Evolutionary conservation across 2,113 vertebrate genomes (phyloP).

Genomic region (Capricornis sumatraensis): DNA sequence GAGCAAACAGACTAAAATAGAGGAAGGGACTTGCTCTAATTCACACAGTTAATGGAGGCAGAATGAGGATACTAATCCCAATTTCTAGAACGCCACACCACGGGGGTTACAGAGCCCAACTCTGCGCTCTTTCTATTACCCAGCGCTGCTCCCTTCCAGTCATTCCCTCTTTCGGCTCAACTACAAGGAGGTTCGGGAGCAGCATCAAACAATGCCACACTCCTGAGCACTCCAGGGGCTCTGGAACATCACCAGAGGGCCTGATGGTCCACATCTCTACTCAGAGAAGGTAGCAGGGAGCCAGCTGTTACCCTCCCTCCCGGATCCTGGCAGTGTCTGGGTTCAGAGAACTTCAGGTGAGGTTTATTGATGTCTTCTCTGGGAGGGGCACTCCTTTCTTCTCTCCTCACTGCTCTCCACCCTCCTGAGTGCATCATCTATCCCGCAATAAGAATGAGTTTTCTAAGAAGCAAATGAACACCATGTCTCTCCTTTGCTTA

Average conservation of each 20-base stretch:
- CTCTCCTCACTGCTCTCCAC: not conserved
- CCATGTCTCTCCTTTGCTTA: not conserved
- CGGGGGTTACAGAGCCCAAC: not conserved
- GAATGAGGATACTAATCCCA: not conserved
- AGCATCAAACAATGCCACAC: accelerated
- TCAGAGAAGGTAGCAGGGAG: not conserved
- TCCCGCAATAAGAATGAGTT: not conserved
- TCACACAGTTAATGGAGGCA: not conserved
- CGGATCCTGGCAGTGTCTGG: not conserved
- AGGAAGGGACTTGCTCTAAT: not conserved
- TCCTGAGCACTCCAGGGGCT: not conserved
- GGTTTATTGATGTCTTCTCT: not conserved
- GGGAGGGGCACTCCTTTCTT: accelerated
- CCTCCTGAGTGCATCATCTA: too few species aligned
- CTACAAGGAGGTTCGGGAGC: not conserved
- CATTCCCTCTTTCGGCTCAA: not conserved
- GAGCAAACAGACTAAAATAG: not conserved
- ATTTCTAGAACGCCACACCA: not conserved
- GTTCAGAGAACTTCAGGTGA: too few species aligned
- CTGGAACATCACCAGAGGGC: not conserved
- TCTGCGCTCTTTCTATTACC: not conserved
- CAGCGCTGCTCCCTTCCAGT: not conserved
- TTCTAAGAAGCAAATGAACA: not conserved
- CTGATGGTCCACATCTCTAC: not conserved
- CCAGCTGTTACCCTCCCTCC: accelerated